Conservation (phyloP, 1,140 invertebrate species). For the Oryctes rhinoceros region DNA sequence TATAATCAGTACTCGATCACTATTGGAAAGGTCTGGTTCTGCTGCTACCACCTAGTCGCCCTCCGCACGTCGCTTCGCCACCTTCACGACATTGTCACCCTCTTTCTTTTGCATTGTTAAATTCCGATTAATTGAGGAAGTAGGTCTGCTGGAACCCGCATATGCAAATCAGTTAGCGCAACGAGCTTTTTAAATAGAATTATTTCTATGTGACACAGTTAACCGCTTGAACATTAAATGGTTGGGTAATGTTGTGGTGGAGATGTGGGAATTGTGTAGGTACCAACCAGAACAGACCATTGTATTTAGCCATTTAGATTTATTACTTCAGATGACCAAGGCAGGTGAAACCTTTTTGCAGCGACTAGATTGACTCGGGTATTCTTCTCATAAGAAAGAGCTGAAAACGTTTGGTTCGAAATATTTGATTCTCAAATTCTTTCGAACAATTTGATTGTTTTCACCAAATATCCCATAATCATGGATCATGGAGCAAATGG, state of each 20-base stretch:
- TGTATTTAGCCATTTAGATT: no score
- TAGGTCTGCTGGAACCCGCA: not conserved
- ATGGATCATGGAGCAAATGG: no score
- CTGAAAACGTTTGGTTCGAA: no score
- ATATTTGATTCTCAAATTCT: no score
- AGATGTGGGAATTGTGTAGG: not conserved
- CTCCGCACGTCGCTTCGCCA: not conserved
- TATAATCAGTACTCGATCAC: conserved; percentile 9
- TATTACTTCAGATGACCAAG: no score
- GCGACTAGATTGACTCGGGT: no score
- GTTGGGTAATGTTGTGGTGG: not conserved
- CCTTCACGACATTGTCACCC: not conserved
- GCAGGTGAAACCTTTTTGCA: no score
- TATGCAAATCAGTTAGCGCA: not conserved
- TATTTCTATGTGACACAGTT: not conserved
- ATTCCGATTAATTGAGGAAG: conserved; percentile 21
- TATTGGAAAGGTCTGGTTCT: not conserved
- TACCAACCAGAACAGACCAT: no score
- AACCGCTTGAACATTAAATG: not conserved
- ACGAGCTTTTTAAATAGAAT: not conserved
- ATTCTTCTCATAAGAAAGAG: no score
- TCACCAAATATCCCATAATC: no score
- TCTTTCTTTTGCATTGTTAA: conserved; percentile 15
- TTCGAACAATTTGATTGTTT: no score
- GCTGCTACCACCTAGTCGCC: not conserved